Evolutionary conservation across 2,888 invertebrate species (phyloP).

Genomic region (Marronus borbonicus): DNA sequence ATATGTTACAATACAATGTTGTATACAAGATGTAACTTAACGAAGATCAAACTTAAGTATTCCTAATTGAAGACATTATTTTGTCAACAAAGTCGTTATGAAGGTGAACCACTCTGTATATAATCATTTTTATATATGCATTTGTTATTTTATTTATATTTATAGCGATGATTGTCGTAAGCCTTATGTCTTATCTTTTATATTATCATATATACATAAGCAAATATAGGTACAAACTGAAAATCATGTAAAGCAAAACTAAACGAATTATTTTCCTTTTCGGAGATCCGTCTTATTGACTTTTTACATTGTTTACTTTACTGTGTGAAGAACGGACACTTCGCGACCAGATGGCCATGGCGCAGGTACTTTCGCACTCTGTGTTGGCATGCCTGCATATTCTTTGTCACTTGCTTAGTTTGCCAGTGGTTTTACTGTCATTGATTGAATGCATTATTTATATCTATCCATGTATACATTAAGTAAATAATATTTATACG

Average conservation of each 20-base stretch:
- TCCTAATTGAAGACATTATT: too few relatives aligned
- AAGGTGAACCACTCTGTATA: too few relatives aligned
- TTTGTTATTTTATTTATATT: too few relatives aligned
- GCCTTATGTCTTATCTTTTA: too few relatives aligned
- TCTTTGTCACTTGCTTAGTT: constrained; percentile 71
- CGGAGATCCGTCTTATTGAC: constrained; percentile 19
- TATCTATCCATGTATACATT: constrained; percentile 48
- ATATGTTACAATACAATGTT: too few relatives aligned
- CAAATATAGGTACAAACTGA: too few relatives aligned
- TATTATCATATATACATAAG: too few relatives aligned
- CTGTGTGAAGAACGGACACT: constrained; percentile 63
- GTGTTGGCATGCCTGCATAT: constrained; percentile 71
- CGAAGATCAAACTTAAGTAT: too few relatives aligned
- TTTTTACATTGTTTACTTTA: constrained; percentile 60
- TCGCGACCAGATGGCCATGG: constrained; percentile 62
- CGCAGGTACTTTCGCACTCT: constrained; percentile 65
- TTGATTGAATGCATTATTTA: constrained; percentile 59
- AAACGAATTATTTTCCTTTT: constrained; percentile 6
- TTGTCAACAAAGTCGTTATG: too few relatives aligned
- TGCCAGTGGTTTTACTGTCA: constrained; percentile 64
- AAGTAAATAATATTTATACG: constrained; percentile 19
- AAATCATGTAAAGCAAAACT: constrained; percentile 3
- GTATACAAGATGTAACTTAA: too few relatives aligned
- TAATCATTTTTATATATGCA: too few relatives aligned
- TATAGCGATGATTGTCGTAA: too few relatives aligned